Evolutionary conservation across 2,797 vertebrate species (phyloP).

Genomic region (Centroberyx gerrardi): DNA sequence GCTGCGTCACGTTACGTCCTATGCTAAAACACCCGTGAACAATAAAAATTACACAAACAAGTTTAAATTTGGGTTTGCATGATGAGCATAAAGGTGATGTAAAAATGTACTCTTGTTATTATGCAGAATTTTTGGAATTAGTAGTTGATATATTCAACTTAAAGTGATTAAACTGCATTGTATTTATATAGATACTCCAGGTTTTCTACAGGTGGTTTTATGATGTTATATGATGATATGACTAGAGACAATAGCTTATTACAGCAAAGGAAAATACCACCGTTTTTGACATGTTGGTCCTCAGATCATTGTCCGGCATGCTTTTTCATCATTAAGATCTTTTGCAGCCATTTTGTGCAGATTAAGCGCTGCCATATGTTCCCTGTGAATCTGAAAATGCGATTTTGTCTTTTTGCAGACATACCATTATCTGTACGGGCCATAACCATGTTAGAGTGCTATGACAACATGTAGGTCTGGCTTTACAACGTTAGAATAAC

Average conservation of each 20-base stretch:
- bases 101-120: slow-evolving; percentile 13
- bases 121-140: slow-evolving; percentile 5
- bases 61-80: slow-evolving; percentile 28
- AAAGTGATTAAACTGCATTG: slow-evolving; percentile 2
- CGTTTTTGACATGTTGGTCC: slow-evolving; percentile 27
- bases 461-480: slow-evolving; percentile 41
- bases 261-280: not conserved
- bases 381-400: slow-evolving; percentile 32
- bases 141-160: not conserved
- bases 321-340: slow-evolving; percentile 8
- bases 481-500: slow-evolving; percentile 33
- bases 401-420: slow-evolving; percentile 40
- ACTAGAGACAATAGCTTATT: not conserved
- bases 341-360: slow-evolving; percentile 25
- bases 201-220: slow-evolving; percentile 26
- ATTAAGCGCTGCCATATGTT: slow-evolving; percentile 20
- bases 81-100: slow-evolving; percentile 32
- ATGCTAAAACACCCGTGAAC: slow-evolving; percentile 22
- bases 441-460: slow-evolving; percentile 62
- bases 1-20: slow-evolving; percentile 1
- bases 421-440: slow-evolving; percentile 52
- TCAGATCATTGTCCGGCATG: slow-evolving; percentile 27
- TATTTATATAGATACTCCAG: not conserved
- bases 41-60: slow-evolving; percentile 22
- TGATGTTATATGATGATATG: slow-evolving; percentile 12